Base-by-base conservation (phyloP, 1,140 invertebrate genomes). In the Ostrea edulis region DNA sequence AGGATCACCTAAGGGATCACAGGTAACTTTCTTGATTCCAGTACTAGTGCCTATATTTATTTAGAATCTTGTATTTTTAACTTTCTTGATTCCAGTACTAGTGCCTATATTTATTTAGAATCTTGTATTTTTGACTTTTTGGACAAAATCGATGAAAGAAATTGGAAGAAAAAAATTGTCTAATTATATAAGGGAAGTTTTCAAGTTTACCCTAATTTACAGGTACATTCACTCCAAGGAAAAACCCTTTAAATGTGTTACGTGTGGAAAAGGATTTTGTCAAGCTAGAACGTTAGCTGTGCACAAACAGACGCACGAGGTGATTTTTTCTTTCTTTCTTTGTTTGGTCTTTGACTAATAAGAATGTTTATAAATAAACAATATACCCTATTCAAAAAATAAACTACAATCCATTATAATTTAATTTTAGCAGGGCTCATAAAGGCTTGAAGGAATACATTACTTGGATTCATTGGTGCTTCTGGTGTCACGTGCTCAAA, bases 141-240 rank as follows among this genome's bases (percentile, higher is more conserved):
- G 29, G 9, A 25, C 7, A 4, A 81, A 54, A 44, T 5, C 35
- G 35, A 44, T 44, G 35, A 44, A 44, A 44, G 35, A 44, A 44
- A 2, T 44, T 44, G 35, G 5, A 44, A 44, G 1, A 44, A 44
- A 44, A 44, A n/a, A 44, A 2, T 1, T 44, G 35, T 44, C 35
- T 44, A 44, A 44, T 44, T 44, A 44, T 44, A 44, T 44, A 44
- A 5, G 5, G 5, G 2, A 44, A 44, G 35, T 44, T 5, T 44
- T 44, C 20, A 81, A 11, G 14, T 54, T 52, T 54, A 20, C 9
- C 25, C 44, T 85, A 62, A n/a, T 25, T 85, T 90, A 25, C 71
- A 98, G 97, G 93, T 99, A 98, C 95, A 99, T 99, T 89, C 98
- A 99, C 95, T 98, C 97, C 82, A 99, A 99, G 94, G 98, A 99